Evolutionary conservation across 2,888 invertebrate genomes (phyloP).

Genomic region (Caenorhabditis imperialis): DNA sequence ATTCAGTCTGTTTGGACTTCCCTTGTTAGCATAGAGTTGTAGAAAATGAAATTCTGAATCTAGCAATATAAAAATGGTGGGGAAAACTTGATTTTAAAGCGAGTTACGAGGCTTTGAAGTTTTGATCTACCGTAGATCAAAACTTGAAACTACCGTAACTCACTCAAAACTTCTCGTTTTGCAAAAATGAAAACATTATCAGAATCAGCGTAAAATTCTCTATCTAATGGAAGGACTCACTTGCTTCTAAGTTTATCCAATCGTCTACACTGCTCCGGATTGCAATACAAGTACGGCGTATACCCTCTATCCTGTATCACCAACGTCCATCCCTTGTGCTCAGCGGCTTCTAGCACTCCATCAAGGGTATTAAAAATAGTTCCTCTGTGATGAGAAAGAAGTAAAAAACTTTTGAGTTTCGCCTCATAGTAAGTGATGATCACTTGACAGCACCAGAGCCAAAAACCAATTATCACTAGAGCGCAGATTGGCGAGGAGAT

Average conservation of each 20-base stretch:
- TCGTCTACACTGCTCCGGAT: conserved; percentile 49
- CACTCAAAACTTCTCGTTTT: too few relatives aligned
- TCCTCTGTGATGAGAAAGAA: conserved; percentile 55
- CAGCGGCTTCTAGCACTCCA: conserved; percentile 55
- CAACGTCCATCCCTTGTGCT: conserved; percentile 56
- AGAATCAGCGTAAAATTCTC: neutral
- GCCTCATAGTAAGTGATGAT: conserved; percentile 56
- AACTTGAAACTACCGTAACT: too few relatives aligned
- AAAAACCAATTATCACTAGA: conserved; percentile 35
- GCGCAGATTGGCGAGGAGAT: conserved; percentile 52
- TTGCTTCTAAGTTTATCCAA: conserved; percentile 36
- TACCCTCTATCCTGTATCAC: conserved; percentile 60
- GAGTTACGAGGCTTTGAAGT: too few relatives aligned
- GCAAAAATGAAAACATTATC: neutral
- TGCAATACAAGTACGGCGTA: conserved; percentile 52
- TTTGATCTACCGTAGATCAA: too few relatives aligned
- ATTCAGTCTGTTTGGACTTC: too few relatives aligned
- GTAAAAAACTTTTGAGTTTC: conserved; percentile 60
- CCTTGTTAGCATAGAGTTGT: too few relatives aligned
- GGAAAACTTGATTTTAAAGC: too few relatives aligned
- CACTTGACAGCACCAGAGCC: conserved; percentile 50
- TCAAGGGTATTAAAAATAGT: conserved; percentile 58
- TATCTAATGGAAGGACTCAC: too few relatives aligned
- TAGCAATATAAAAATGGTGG: too few relatives aligned
- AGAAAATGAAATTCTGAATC: too few relatives aligned